Evolutionary conservation across 2,113 vertebrate species (phyloP).

Genomic region (Nicator chloris): DNA sequence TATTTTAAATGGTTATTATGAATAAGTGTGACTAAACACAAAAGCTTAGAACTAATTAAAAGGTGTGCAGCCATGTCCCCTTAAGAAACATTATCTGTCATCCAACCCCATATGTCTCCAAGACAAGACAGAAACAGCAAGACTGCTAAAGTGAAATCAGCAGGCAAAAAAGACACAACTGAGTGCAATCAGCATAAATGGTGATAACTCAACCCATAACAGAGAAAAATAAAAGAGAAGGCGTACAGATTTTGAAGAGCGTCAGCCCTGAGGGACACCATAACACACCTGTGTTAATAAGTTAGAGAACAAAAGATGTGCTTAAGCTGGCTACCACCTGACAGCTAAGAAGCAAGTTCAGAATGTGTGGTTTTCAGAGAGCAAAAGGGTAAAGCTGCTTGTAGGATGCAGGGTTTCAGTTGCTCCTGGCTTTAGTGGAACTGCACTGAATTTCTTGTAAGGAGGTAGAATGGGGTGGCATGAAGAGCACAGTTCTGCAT

Average conservation of each 20-base stretch:
- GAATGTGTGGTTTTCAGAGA: not conserved
- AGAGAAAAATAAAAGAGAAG: conserved; percentile 43
- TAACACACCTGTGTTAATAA: conserved; percentile 60
- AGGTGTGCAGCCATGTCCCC: not conserved
- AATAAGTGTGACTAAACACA: not conserved
- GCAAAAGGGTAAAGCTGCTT: not conserved
- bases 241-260: not conserved
- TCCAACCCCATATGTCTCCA: conserved; percentile 31
- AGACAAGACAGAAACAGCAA: conserved; percentile 58
- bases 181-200: conserved; percentile 42
- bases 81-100: conserved; percentile 48
- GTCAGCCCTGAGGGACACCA: conserved; percentile 19
- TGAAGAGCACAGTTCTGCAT: not conserved
- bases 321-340: conserved; percentile 12
- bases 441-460: not conserved
- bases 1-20: not conserved
- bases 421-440: not conserved
- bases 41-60: conserved; percentile 32
- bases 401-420: rapidly evolving
- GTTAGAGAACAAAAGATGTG: conserved; percentile 10
- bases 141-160: conserved; percentile 47
- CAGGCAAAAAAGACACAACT: conserved; percentile 48
- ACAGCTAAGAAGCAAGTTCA: not conserved
- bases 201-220: conserved; percentile 51
- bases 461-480: not conserved